Evolutionary conservation across 2,888 invertebrate genomes (phyloP), one percentile per base, ranked within the genome.

Genomic region (Eudasyphora cyanicolor): DNA sequence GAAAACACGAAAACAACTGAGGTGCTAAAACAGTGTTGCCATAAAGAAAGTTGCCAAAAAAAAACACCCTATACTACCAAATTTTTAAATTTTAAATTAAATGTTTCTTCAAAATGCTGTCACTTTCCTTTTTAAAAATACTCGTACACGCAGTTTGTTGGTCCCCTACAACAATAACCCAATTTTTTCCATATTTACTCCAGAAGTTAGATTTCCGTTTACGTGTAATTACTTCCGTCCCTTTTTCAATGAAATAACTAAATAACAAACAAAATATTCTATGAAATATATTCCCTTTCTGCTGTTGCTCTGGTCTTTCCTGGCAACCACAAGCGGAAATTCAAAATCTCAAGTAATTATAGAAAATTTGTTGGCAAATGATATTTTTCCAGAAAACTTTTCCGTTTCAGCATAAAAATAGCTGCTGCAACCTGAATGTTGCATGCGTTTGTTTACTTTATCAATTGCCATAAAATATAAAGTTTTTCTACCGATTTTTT

Each of bases 391-490:
- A 14, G 29, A 29, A 29, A 60, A 32, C 32, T 1, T 32, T 17
- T 27, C 57, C 12, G 3, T 57, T 57, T 3, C 57, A 19, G 8
- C n/a, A 51, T n/a, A 62, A 62, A 62, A 12, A 32, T 12, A 32
- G 17, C 32, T 24, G 54, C 21, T 57, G 17, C 27, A 45, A 45
- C 14, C 2, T 45, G 45, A 45, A 45, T 45, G 45, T 3, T 35
- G 35, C 5, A 5, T 35, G 35, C 35, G 27, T 57, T 69, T 32
- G 24, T 32, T 54, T 17, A 3, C 32, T 21, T 21, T 71, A 71
- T 51, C 70, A 71, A 71, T 71, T 71, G 71, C 71, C 32, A 35
- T 71, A 71, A 57, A 69, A 35, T 57, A 38, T 14, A 70, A 71
- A 54, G 12, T 38, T 38, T 5, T 14, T 38, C 2, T 5, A 12